phyloP scores from a whole-genome alignment of 2,113 vertebrate genomes.

The Grallaria varia region DNA sequence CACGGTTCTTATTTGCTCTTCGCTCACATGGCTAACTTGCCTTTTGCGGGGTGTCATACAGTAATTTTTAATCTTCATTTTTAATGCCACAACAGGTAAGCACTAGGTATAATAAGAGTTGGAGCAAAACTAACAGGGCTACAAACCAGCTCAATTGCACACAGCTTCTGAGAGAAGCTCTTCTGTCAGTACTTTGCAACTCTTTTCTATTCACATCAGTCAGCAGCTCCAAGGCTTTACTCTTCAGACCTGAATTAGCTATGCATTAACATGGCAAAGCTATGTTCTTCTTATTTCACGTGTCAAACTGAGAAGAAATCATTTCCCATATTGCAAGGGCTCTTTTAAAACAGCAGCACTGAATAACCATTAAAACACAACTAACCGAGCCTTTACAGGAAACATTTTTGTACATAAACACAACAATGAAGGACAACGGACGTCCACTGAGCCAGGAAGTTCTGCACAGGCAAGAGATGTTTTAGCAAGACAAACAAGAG shows the following conservation, averaged over 20 bases:
- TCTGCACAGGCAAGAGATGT: neutral
- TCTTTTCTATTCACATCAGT: neutral
- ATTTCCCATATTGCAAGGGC: neutral
- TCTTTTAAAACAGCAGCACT: neutral
- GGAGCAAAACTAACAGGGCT: accelerated
- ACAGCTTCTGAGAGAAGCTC: neutral
- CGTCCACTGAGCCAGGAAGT: neutral
- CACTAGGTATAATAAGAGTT: neutral
- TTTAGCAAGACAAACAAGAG: neutral
- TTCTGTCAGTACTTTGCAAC: neutral
- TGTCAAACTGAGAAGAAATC: neutral
- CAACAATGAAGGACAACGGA: neutral
- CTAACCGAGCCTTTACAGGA: neutral
- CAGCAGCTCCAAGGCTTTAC: neutral
- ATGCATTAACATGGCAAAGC: neutral
- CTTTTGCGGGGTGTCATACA: neutral
- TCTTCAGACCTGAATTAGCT: neutral
- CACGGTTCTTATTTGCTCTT: neutral
- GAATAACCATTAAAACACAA: neutral
- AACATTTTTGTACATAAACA: neutral
- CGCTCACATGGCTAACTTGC: neutral
- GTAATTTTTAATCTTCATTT: neutral
- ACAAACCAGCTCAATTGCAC: neutral
- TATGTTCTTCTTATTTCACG: neutral
- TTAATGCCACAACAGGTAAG: neutral